Base-by-base conservation (phyloP, 2,888 invertebrate genomes). In the Agrotis segetum region DNA sequence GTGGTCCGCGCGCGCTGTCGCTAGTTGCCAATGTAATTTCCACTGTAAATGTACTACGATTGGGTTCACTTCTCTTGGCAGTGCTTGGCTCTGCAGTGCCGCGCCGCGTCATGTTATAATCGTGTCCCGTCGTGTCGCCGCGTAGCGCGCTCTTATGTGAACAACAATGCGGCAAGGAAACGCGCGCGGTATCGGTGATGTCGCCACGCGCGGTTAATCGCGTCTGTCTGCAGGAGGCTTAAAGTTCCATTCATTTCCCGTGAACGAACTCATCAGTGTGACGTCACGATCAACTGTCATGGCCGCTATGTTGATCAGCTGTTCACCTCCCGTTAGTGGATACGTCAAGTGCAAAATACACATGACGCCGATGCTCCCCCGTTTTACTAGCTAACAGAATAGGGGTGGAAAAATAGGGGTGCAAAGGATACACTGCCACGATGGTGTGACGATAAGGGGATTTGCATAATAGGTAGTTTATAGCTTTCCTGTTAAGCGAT, bases 241-340 rank as follows among this genome's bases (percentile, higher is more conserved):
- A n/a, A 49, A 62, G 34, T 50, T 47, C 6, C 17, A 14, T 50
- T 11, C 6, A 44, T 60, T 73, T 50, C 40, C 29, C 50, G 24
- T 47, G 29, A 61, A 3, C 52, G 29, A 61, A 3, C 52, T 65
- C n/a, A 47, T 46, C 14, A 13, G 46, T n/a, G 4, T 64, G 64
- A 65, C 66, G 70, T 66, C 50, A 74, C 52, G 14, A 21, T 78
- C 46, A 74, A 52, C 75, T 79, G 49, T 74, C 61, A 74, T 74
- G 74, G 68, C 64, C 56, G 40, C 61, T 62, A 17, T 49, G 49
- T 68, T 74, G 46, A 74, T 53, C 64, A 65, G 72, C 65, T 47
- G 74, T 79, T 58, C 60, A 21, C 68, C 53, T 59, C 58, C 29
- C 47, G 50, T 55, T 50, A 21, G 47, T 50, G 40, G 44, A 13